Percentiles rank a stretch among this genome's conserved stretches.
Conservation (phyloP, 2,888 invertebrate species). For the Drymonia ruficornis region DNA sequence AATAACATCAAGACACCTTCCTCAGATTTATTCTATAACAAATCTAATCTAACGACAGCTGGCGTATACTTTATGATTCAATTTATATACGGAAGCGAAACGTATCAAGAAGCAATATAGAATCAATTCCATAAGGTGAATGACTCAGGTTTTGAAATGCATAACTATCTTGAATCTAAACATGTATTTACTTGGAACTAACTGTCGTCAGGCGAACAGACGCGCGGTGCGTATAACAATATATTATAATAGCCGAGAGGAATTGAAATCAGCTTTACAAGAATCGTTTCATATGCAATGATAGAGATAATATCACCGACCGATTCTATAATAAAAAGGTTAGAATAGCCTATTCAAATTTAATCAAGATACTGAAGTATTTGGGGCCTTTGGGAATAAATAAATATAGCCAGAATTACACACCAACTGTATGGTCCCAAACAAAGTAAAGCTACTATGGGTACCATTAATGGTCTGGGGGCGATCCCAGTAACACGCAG, state of each 20-base stretch:
- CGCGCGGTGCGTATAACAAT: slow-evolving; percentile 44
- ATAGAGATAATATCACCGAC: slow-evolving; percentile 5
- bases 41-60: too few species aligned
- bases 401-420: too few species aligned
- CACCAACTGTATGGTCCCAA: too few species aligned
- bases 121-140: slow-evolving; percentile 33
- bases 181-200: slow-evolving; percentile 43
- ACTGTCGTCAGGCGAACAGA: slow-evolving; percentile 31
- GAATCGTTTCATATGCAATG: slow-evolving; percentile 34
- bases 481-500: too few species aligned
- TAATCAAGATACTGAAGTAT: too few species aligned
- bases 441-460: too few species aligned
- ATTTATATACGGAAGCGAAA: background rate
- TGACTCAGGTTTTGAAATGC: slow-evolving; percentile 30
- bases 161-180: slow-evolving; percentile 19
- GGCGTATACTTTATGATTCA: background rate
- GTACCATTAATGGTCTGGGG: too few species aligned
- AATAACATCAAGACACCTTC: too few species aligned
- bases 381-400: too few species aligned
- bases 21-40: too few species aligned
- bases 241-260: slow-evolving; percentile 38
- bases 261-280: slow-evolving; percentile 41
- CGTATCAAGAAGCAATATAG: background rate
- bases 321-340: too few species aligned
- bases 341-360: too few species aligned